phyloP scores from a whole-genome alignment of 2,113 vertebrate genomes.

The Microtus oregoni region DNA sequence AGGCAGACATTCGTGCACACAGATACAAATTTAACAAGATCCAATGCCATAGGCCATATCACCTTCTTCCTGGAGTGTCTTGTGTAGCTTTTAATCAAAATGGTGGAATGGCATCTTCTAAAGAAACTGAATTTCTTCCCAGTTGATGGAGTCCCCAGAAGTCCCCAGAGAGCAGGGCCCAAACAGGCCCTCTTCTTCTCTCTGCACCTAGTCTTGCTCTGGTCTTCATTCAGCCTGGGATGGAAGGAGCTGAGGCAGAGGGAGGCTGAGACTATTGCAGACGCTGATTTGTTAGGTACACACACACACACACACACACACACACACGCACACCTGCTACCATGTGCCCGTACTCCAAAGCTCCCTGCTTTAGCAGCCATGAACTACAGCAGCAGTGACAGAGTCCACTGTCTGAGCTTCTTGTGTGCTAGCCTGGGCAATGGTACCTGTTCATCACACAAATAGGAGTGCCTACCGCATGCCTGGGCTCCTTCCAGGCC shows the following conservation, averaged over 20 bases:
- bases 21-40: not conserved
- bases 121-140: not conserved
- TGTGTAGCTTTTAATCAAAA: not conserved
- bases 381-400: too few relatives aligned
- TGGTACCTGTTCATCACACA: not conserved
- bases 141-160: not conserved
- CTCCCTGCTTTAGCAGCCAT: not conserved
- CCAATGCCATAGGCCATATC: too few relatives aligned
- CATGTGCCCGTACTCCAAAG: not conserved
- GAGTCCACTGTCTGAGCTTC: not conserved
- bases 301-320: not conserved
- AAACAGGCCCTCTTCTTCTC: accelerated
- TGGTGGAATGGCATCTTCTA: not conserved
- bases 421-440: accelerated
- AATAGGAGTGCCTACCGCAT: accelerated
- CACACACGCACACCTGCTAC: not conserved
- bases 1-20: not conserved
- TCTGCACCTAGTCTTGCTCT: not conserved
- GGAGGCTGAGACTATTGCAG: not conserved
- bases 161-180: not conserved
- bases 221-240: not conserved
- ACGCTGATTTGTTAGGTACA: not conserved
- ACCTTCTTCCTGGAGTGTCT: not conserved
- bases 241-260: not conserved
- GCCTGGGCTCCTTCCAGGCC: not conserved